Evolutionary conservation across 2,113 vertebrate genomes (phyloP), one percentile per base, ranked within the genome.

Genomic region (Camelus bactrianus): DNA sequence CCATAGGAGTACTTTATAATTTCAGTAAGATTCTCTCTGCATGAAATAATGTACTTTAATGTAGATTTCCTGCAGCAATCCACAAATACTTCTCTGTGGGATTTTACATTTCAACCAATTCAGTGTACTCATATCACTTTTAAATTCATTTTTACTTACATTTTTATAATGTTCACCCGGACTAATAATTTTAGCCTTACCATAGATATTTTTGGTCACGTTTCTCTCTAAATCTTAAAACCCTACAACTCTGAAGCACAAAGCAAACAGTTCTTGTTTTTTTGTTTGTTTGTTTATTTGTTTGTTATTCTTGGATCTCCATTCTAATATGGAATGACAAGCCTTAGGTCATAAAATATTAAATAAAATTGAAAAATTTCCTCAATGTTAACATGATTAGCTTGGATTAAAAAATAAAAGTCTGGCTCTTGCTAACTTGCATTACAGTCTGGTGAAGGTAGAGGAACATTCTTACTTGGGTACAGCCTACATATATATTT

Each of bases 41-140:
- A 69, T 86, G 91, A 98, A 97, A 92, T 38, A 94, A 93, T 28
- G 89, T 65, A 76, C 90, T 96, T 70, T 97, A 13, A 95, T 96
- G 90, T 65, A 96, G 93, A 62, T 89, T 98, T 97, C 93, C 73
- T 91, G 64, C 84, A 96, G 98, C 97, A 93, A 56, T 38, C 60
- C 92, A 95, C 86, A 97, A 98, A 97, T 97, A 98, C 88, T 95
- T 79, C 83, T 98, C 95, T 88, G 84, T 81, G 91, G 97, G 85
- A 73, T 96, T 98, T 97, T 83, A 58, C 48, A 92, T 98, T 98
- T 97, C 94, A 97, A 91, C 93, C 82, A 12, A 84, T 65, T 97
- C 87, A 89, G 60, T 93, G 86, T 95, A 96, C 79, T 95, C 95
- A 64, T 96, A 97, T 98, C 96, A 96, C 94, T 98, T 97, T 95